Base-by-base conservation (phyloP, 2,888 invertebrate species). In the Alviniconcha strummeri region DNA sequence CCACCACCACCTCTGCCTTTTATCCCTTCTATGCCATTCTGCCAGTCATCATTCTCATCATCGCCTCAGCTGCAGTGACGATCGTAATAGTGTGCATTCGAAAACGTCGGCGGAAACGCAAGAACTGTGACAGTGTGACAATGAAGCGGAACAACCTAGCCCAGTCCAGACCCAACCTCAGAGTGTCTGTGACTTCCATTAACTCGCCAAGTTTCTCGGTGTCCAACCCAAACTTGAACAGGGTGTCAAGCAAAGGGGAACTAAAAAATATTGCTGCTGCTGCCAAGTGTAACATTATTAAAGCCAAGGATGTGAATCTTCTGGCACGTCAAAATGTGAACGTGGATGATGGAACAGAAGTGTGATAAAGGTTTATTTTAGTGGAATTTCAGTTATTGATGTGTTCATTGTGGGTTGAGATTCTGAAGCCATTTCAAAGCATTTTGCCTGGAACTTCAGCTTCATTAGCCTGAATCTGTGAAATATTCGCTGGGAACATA, bases 341-440 rank as follows among this genome's bases (percentile, higher is more conserved):
- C 79, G 74, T 76, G 36, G 85, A 85, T 17, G 60, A 71, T 79
- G 87, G 87, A 55, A 87, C 87, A 64, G 87, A 87, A 81, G 87
- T 87, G 72, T 87, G 84, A 85, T 84, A 52, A 52, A 9, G 64
- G 19, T 64, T 15, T 6, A 57, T 78, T 77, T 3, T 36, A 74
- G 74, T 36, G 9, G 74, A 36, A 5, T 74, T n/a, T 52, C 52
- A 72, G 2, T 72, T 69, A 69, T 69, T 69, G 17, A 15, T 52
- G 11, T 11, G 52, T 74, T 36, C 52, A 52, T 9, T 52, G 52
- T 9, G 36, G 36, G 36, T 36, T 36, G 36, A 36, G 13, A 36
- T 52, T n/a, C 13, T 52, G 13, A 7, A 74, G 11, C 8, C 5
- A 19, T 9, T 9, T n/a, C 9, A n/a, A n/a, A n/a, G 8, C 8